These are phyloP conservation scores for Sinocyclocheilus anshuiensis DNA, from an alignment of 2,113 vertebrate genomes.

Conservation along the genomic window DNA sequence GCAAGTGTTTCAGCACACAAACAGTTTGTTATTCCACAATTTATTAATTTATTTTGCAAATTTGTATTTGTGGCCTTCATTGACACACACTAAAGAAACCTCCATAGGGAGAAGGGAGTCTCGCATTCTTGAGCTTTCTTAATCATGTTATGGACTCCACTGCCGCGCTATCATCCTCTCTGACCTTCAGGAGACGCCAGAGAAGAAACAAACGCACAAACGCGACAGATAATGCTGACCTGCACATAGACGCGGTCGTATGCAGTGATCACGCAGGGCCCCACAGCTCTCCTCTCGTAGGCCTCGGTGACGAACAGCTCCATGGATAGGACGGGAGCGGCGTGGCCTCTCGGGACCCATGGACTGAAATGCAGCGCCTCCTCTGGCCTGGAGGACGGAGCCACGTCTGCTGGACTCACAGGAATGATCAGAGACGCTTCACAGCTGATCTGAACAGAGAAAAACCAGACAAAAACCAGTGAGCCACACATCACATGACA, in stretches of 20 bases:
- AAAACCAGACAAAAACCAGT: too few species aligned
- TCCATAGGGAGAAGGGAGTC: neutral
- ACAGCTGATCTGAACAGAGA: constrained; percentile 66
- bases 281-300: constrained; percentile 63
- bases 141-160: neutral
- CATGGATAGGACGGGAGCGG: constrained; percentile 67
- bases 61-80: too few species aligned
- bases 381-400: constrained; percentile 42
- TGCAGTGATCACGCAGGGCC: constrained; percentile 76
- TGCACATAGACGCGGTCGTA: constrained; percentile 79
- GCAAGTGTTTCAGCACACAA: neutral
- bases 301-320: constrained; percentile 72
- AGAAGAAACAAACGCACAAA: too few species aligned
- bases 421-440: constrained; percentile 46
- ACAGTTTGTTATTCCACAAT: neutral
- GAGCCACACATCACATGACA: too few species aligned
- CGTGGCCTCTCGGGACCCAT: neutral
- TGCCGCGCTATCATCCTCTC: neutral
- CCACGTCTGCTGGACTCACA: neutral
- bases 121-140: too few species aligned
- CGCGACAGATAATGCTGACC: constrained; percentile 61
- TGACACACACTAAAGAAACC: neutral
- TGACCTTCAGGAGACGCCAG: neutral
- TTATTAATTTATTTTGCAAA: too few species aligned
- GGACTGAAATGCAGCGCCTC: constrained; percentile 11